Base-by-base conservation (phyloP, 2,888 invertebrate genomes). In the Chaetogeoica ovagalla region DNA sequence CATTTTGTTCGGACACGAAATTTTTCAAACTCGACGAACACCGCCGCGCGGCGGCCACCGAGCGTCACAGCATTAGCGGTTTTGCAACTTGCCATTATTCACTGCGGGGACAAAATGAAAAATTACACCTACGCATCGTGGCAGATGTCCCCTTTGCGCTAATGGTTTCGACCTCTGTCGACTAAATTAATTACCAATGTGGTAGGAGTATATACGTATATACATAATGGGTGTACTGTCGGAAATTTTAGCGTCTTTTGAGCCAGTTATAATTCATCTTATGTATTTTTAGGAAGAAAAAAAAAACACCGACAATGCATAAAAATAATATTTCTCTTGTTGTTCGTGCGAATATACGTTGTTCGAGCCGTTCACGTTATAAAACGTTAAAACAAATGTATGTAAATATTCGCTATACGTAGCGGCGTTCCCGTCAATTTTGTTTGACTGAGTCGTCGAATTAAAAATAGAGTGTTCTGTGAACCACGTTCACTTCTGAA, bases 161-260 rank as follows among this genome's bases (percentile, higher is more conserved):
- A 75, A 75, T 75, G 74, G 74, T 66, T 66, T 75, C 57, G 63
- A 75, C 74, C 74, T 75, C 21, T 65, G 74, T 75, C 63, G 57
- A 65, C 74, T 75, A 75, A 75, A 75, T 75, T 75, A 75, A 75
- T 75, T 75, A 75, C 55, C 55, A 75, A 66, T 57, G 74, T 21
- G 39, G 65, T 39, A 66, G 65, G 39, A 75, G 65, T 57, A 75
- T n/a, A n/a, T n/a, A n/a, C n/a, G n/a, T n/a, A n/a, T n/a, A n/a
- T n/a, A n/a, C n/a, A n/a, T 75, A 75, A 75, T 75, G 57, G 74
- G 21, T 13, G 4, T 17, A 37, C 65, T 57, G 65, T 75, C 74
- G 19, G 63, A 65, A 55, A 23, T 65, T 66, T 66, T 75, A 75
- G 55, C 57, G 65, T 75, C 65, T 75, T 48, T 66, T 75, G 74